These are phyloP conservation scores for Promerops cafer DNA, from an alignment of 2,113 vertebrate genomes.

Conservation along the genomic window DNA sequence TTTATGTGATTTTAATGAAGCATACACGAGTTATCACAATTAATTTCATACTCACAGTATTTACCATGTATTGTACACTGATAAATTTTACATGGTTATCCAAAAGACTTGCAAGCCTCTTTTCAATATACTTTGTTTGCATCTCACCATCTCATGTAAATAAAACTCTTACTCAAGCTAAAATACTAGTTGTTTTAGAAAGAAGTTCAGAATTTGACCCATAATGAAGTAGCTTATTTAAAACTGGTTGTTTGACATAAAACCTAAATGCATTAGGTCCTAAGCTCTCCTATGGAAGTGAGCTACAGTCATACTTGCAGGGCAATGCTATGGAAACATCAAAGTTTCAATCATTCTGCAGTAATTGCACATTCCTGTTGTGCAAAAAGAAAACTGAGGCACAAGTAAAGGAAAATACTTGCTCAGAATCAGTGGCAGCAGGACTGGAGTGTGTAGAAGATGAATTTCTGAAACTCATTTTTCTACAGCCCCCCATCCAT, in stretches of 20 bases:
- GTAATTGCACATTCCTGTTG: slow-evolving; percentile 38
- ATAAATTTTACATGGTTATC: not conserved
- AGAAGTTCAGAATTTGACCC: not conserved
- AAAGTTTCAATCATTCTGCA: not conserved
- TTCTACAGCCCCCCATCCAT: not conserved
- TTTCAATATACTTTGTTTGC: not conserved
- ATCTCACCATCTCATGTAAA: not conserved
- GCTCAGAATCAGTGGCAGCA: not conserved
- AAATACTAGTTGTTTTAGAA: not conserved
- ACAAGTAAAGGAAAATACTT: slow-evolving; percentile 14
- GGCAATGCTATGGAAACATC: not conserved
- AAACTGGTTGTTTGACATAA: not conserved
- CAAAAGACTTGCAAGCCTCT: not conserved
- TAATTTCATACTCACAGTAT: not conserved
- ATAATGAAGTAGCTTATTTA: not conserved
- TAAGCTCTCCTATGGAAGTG: not conserved
- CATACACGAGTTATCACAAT: not conserved
- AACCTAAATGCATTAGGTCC: not conserved
- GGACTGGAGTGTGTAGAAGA: not conserved
- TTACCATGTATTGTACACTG: not conserved
- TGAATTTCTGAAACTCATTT: not conserved
- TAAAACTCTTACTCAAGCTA: not conserved
- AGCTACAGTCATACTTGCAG: not conserved
- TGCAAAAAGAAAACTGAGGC: slow-evolving; percentile 33
- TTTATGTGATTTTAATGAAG: not conserved